Evolutionary conservation across 2,797 vertebrate species (phyloP), one percentile per base, ranked within the genome.

Genomic region (Chelon auratus): DNA sequence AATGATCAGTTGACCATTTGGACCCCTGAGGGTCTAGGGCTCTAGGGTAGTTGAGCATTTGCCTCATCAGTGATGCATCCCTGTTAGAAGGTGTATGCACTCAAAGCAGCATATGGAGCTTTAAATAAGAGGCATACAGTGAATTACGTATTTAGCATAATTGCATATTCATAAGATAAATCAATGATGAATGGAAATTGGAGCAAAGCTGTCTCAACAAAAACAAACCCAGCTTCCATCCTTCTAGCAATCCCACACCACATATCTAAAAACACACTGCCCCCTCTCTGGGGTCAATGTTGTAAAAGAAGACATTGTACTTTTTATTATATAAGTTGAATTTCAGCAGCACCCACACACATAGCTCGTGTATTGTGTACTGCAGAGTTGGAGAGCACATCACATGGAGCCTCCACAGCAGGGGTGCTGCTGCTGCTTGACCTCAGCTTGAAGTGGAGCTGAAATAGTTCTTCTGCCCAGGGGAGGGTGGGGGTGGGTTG

Each of bases 281-380:
- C 53, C 55, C 63, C 51, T 78, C 80, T 78, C 74, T 62, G 50
- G 51, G 53, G 30, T 33, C 76, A 43, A 84, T 2, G 12, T 68
- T 72, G 48, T 50, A 78, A 80, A 81, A 77, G 61, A 83, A 67
- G 75, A 65, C 67, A 14, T 69, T 76, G 68, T 69, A 83, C 64
- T 80, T 80, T 77, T 83, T 53, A 69, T 92, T 93, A 88, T 86
- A 82, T 88, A 91, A 91, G 79, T 82, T 82, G 56, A 81, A 39
- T 86, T 78, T 78, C 67, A 78, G 73, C 79, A 81, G 78, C 87
- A 73, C 87, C 85, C 88, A 90, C 89, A 82, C 86, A 86, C 43
- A 30, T 6, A 4, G 68, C 68, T 58, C 17, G 43, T 52, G 76
- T 45, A n/a, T 62, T 47, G 58, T 68, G 77, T 45, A 36, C 17